Percentiles rank a stretch among this genome's conserved stretches.
Conservation (phyloP, 2,797 vertebrate genomes). For the Typhlichthys eigenmanni region DNA sequence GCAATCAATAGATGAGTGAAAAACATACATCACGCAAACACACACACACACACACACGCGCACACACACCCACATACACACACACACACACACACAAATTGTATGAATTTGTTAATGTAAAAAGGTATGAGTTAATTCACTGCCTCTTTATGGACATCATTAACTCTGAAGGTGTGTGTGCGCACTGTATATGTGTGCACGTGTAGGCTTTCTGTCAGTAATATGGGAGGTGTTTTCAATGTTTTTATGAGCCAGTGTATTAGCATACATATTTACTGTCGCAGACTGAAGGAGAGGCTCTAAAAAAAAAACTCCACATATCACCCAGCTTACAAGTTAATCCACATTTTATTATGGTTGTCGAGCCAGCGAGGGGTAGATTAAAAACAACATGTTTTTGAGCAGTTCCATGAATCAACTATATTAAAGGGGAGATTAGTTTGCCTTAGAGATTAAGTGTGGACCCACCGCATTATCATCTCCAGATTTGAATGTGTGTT, state of each 20-base stretch:
- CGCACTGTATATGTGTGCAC: conserved; percentile 11
- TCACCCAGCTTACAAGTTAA: conserved; percentile 78
- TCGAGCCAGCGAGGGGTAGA: conserved; percentile 74
- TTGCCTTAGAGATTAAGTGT: conserved; percentile 70
- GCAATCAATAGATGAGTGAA: too few species aligned
- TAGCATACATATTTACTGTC: conserved; percentile 79
- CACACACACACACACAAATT: too few species aligned
- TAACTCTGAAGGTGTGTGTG: conserved; percentile 8
- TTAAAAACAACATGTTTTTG: conserved; percentile 81
- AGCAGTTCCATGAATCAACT: conserved; percentile 77
- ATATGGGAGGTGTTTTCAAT: conserved; percentile 61
- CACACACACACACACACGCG: too few species aligned
- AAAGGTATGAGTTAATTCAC: too few species aligned
- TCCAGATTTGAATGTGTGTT: conserved; percentile 52
- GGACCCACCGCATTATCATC: conserved; percentile 59
- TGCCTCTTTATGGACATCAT: too few species aligned
- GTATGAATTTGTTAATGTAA: too few species aligned
- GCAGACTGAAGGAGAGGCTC: conserved; percentile 54
- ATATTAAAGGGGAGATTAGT: conserved; percentile 82
- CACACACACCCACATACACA: too few species aligned
- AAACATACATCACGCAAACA: too few species aligned
- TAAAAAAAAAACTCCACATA: conserved; percentile 47
- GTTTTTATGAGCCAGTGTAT: conserved; percentile 71
- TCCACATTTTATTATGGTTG: conserved; percentile 80
- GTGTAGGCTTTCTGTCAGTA: conserved; percentile 44